These are phyloP conservation scores for Diabrotica undecimpunctata DNA, from an alignment of 1,140 invertebrate species.

Conservation along the genomic window DNA sequence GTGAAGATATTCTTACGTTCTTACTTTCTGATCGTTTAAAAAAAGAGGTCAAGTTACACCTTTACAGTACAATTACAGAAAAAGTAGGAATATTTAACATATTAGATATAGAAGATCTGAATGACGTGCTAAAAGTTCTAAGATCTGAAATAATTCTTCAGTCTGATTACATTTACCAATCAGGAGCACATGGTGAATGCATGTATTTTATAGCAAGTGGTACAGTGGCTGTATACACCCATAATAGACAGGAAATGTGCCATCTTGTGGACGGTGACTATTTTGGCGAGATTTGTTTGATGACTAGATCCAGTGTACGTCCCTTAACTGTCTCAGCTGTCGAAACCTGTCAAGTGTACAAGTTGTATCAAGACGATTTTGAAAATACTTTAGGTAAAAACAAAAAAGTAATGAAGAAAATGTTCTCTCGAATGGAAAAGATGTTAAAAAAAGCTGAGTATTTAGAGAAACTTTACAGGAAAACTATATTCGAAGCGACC, in stretches of 20 bases:
- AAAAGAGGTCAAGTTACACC: slow-evolving; percentile 36
- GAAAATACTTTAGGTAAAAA: slow-evolving; percentile 24
- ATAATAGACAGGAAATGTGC: slow-evolving; percentile 54
- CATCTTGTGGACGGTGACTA: slow-evolving; percentile 36
- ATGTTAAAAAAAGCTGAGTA: not conserved
- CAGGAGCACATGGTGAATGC: slow-evolving; percentile 54
- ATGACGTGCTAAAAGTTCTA: slow-evolving; percentile 31
- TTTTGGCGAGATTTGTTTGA: slow-evolving; percentile 44
- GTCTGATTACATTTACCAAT: slow-evolving; percentile 50
- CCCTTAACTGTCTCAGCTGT: slow-evolving; percentile 53
- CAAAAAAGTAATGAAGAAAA: not conserved
- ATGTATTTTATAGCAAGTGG: slow-evolving; percentile 60
- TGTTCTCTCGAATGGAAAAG: not conserved
- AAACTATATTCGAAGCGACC: not conserved
- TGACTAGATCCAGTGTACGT: slow-evolving; percentile 52
- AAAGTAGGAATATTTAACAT: slow-evolving; percentile 35
- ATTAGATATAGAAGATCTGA: slow-evolving; percentile 26
- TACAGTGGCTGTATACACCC: slow-evolving; percentile 57
- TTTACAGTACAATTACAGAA: slow-evolving; percentile 34
- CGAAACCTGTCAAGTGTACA: slow-evolving; percentile 55
- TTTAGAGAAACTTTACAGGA: not conserved
- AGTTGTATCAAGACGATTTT: slow-evolving; percentile 51
- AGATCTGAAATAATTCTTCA: slow-evolving; percentile 37
- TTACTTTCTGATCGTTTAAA: slow-evolving; percentile 32
- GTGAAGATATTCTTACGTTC: slow-evolving; percentile 22